phyloP scores from a whole-genome alignment of 2,888 invertebrate genomes.

The Galerucella pusilla region DNA sequence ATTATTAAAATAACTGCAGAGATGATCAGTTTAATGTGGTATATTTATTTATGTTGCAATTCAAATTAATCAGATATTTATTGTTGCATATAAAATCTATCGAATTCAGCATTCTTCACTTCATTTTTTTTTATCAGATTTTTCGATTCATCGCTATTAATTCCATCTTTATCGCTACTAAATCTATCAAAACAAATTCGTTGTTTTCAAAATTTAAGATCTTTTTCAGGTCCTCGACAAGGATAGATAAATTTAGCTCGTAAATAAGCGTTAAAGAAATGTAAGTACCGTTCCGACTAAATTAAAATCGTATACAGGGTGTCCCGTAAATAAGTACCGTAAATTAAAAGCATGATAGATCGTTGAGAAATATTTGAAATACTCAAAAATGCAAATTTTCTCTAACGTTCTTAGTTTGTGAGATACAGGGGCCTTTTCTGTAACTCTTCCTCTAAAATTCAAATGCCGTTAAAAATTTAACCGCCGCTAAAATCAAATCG shows the following conservation, averaged over 20 bases:
- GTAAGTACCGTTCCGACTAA: slow-evolving; percentile 22
- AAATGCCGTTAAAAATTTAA: too few species aligned
- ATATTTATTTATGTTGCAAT: slow-evolving; percentile 1
- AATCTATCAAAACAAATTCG: slow-evolving; percentile 35
- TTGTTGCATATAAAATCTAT: not conserved
- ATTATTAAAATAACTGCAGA: not conserved
- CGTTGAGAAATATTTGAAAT: too few species aligned
- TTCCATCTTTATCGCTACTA: slow-evolving; percentile 23
- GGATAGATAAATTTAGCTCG: slow-evolving; percentile 22
- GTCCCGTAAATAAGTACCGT: too few species aligned
- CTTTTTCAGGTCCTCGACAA: slow-evolving; percentile 37
- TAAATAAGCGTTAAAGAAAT: slow-evolving; percentile 25
- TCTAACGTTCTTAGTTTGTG: too few species aligned
- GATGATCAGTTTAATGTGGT: not conserved
- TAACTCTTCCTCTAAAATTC: too few species aligned
- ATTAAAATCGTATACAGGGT: not conserved
- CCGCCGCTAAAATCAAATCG: too few species aligned
- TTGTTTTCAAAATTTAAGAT: slow-evolving; percentile 33
- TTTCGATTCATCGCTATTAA: slow-evolving; percentile 21
- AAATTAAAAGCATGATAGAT: too few species aligned
- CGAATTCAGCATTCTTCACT: not conserved
- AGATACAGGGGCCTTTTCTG: too few species aligned
- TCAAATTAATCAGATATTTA: not conserved
- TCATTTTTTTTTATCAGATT: slow-evolving; percentile 10
- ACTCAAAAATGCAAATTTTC: too few species aligned